A percentile compares a stretch with the other conserved stretches of the same genome.
Conservation (phyloP, 2,113 vertebrate genomes). For the Chitala chitala region DNA sequence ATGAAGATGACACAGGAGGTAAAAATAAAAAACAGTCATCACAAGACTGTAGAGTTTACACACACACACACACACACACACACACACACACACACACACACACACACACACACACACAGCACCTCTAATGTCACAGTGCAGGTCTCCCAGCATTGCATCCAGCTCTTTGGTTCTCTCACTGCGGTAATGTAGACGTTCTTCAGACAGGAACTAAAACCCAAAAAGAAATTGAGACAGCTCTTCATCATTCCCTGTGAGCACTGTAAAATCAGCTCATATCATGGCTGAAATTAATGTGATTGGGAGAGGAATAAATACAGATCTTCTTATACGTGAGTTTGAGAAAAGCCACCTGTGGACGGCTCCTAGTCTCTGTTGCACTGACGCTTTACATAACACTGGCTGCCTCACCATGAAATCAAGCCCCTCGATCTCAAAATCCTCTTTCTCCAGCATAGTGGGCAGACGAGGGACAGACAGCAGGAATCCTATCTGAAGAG, state of each 20-base stretch:
- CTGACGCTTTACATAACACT: not conserved
- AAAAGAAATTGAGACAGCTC: conserved; percentile 6
- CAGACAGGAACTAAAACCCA: conserved; percentile 76
- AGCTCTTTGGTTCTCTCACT: conserved; percentile 84
- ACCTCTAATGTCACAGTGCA: conserved; percentile 86
- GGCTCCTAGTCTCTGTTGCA: too few species aligned
- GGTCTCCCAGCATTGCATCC: conserved; percentile 80
- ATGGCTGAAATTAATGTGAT: not conserved
- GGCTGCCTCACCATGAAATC: conserved; percentile 78
- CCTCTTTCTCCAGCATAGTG: conserved; percentile 77
- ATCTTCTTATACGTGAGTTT: not conserved
- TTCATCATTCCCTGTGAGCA: not conserved
- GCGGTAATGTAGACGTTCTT: conserved; percentile 85
- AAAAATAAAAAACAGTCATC: too few species aligned
- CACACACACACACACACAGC: not conserved
- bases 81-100: not conserved
- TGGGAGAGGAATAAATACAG: not conserved
- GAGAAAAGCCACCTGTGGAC: not conserved
- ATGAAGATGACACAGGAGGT: too few species aligned
- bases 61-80: not conserved
- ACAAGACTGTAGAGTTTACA: not conserved
- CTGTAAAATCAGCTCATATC: not conserved
- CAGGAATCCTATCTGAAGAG: conserved; percentile 82
- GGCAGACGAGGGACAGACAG: conserved; percentile 82
- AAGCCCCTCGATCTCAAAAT: conserved; percentile 85